A percentile compares a stretch with the other conserved stretches of the same genome.
phyloP scores from a whole-genome alignment of 2,113 vertebrate genomes.

The Rynchops niger region DNA sequence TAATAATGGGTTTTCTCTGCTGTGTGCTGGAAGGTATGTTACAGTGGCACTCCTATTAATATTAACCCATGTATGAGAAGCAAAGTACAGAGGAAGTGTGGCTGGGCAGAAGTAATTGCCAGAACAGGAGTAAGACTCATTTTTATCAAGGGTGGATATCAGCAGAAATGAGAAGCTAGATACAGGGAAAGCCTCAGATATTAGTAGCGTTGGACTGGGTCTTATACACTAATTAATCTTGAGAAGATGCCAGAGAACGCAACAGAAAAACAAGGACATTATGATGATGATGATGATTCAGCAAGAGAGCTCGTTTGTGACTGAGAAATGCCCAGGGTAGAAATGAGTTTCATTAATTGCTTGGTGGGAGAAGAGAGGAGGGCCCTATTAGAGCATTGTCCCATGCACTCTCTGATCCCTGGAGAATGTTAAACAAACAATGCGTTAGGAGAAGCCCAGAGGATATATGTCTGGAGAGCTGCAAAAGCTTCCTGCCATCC shows the following conservation, averaged over 20 bases:
- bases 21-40: not conserved
- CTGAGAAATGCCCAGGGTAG: conserved; percentile 16
- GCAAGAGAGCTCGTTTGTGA: conserved; percentile 31
- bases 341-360: conserved; percentile 57
- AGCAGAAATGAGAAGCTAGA: not conserved
- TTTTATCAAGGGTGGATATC: not conserved
- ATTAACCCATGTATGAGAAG: not conserved
- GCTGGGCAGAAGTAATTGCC: not conserved
- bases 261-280: conserved; percentile 9
- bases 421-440: conserved; percentile 36
- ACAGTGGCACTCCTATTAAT: not conserved
- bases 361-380: conserved; percentile 5
- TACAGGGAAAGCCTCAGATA: not conserved
- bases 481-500: conserved; percentile 13
- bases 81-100: not conserved
- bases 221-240: not conserved
- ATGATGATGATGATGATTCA: conserved; percentile 47
- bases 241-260: not conserved
- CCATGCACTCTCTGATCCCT: not conserved
- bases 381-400: conserved; percentile 33
- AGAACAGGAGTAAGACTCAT: not conserved
- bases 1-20: not conserved
- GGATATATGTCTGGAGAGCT: conserved; percentile 20
- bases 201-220: not conserved
- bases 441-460: conserved; percentile 29